Evolutionary conservation across 2,113 vertebrate genomes (phyloP).

Genomic region (Glaucidium brasilianum): DNA sequence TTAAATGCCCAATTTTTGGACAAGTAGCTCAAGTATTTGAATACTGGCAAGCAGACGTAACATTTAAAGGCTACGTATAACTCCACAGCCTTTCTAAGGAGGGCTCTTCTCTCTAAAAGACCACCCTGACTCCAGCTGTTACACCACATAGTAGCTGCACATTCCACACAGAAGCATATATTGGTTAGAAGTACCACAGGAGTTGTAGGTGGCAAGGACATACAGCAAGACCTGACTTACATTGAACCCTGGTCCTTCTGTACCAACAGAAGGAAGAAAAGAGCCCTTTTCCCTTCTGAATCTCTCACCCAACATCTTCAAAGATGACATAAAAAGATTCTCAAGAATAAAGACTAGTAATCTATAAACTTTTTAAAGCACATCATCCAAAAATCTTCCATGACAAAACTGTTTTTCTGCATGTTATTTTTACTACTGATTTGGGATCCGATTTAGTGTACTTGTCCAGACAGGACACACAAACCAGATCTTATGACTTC

Average conservation of each 20-base stretch:
- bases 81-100: not conserved
- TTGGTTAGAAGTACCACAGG: not conserved
- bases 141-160: not conserved
- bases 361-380: not conserved
- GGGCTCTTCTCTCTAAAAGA: not conserved
- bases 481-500: not conserved
- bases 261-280: not conserved
- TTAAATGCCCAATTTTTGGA: not conserved
- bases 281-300: not conserved
- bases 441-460: not conserved
- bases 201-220: not conserved
- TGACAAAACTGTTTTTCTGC: not conserved
- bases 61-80: not conserved
- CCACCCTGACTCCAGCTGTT: not conserved
- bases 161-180: not conserved
- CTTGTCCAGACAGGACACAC: not conserved
- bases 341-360: not conserved
- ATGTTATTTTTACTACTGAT: not conserved
- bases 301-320: not conserved
- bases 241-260: rapidly evolving
- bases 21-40: not conserved
- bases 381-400: not conserved
- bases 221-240: not conserved
- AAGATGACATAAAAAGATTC: not conserved
- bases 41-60: not conserved